A percentile compares a stretch with the other conserved stretches of the same genome.
Evolutionary conservation across 2,797 vertebrate genomes (phyloP).

Genomic region (Luscinia megarhynchos): DNA sequence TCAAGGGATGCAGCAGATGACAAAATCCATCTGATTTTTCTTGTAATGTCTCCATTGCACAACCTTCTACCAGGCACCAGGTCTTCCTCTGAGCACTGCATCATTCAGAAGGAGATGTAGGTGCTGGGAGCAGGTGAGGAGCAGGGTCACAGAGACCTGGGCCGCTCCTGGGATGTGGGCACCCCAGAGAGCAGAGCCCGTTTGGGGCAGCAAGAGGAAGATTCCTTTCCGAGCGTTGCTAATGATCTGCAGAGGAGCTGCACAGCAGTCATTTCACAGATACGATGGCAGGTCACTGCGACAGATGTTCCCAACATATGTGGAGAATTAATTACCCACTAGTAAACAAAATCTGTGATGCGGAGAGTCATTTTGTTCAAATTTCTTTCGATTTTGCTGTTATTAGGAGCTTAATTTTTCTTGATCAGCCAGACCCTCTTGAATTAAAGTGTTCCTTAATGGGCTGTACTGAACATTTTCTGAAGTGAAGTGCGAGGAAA

Average conservation of each 20-base stretch:
- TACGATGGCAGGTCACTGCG: slow-evolving; percentile 95
- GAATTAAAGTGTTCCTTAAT: slow-evolving; percentile 82
- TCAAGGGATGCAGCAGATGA: background rate
- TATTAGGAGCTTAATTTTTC: slow-evolving; percentile 95
- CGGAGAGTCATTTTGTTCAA: slow-evolving; percentile 95
- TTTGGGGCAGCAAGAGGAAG: slow-evolving; percentile 68
- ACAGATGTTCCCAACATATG: slow-evolving; percentile 99
- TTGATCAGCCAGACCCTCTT: slow-evolving; percentile 87
- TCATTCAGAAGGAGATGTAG: background rate
- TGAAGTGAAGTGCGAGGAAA: slow-evolving; percentile 61
- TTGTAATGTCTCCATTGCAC: background rate
- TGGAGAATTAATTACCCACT: slow-evolving; percentile 99
- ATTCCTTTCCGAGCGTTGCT: slow-evolving; percentile 81
- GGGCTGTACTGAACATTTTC: slow-evolving; percentile 66
- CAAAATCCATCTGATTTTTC: background rate
- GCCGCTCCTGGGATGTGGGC: background rate
- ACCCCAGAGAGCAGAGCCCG: background rate
- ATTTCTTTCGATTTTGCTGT: slow-evolving; percentile 90
- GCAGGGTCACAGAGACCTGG: background rate
- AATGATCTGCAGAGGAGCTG: slow-evolving; percentile 88
- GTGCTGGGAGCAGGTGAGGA: background rate
- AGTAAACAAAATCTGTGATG: slow-evolving; percentile 99
- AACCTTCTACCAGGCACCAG: background rate
- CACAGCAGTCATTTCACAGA: slow-evolving; percentile 94
- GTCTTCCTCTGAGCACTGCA: background rate